Evolutionary conservation across 2,113 vertebrate genomes (phyloP).

Genomic region (Sardina pilchardus): DNA sequence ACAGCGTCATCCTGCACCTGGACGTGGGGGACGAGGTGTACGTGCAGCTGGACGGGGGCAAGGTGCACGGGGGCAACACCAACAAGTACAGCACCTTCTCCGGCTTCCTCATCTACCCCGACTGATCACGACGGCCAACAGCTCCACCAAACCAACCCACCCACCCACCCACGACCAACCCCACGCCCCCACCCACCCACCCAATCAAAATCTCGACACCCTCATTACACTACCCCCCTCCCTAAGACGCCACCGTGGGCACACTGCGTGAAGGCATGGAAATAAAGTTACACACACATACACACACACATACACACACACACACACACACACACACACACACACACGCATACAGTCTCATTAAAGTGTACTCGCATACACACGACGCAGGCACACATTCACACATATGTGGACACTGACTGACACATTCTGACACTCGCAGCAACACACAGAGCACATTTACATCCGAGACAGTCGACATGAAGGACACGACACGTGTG

Average conservation of each 20-base stretch:
- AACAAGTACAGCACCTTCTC: constrained; percentile 98
- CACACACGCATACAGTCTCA: constrained; percentile 30
- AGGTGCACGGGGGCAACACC: constrained; percentile 92
- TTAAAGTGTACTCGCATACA: neutral
- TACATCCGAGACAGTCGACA: neutral
- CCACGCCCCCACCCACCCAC: neutral
- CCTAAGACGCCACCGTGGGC: neutral
- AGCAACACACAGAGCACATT: neutral
- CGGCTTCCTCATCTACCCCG: constrained; percentile 92
- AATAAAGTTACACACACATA: neutral
- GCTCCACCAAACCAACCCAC: neutral
- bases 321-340: constrained; percentile 38
- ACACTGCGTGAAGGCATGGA: neutral
- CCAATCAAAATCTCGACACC: neutral
- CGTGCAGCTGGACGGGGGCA: constrained; percentile 92
- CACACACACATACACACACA: constrained; percentile 26
- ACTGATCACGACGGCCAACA: constrained; percentile 63
- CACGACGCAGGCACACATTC: neutral
- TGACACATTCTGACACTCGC: neutral
- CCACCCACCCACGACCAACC: neutral
- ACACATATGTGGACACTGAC: neutral
- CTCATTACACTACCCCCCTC: neutral
- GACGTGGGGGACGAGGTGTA: constrained; percentile 94
- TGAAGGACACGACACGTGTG: neutral
- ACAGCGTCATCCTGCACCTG: constrained; percentile 92